Evolutionary conservation across 2,113 vertebrate genomes (phyloP).

Genomic region (Sorex araneus): DNA sequence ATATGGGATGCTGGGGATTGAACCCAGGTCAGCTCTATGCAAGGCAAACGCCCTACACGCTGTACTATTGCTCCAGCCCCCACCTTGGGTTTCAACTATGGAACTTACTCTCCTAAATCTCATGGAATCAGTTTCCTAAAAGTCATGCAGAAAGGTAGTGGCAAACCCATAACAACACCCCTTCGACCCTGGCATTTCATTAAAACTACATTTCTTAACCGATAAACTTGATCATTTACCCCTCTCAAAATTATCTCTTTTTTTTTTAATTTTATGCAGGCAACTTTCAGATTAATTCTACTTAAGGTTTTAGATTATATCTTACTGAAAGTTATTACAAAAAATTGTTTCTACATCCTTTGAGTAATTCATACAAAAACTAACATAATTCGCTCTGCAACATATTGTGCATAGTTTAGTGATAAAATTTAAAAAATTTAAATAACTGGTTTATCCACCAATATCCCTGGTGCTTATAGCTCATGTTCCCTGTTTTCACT

Average conservation of each 20-base stretch:
- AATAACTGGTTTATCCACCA: too few relatives aligned
- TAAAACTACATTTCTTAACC: not conserved
- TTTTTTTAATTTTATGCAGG: not conserved
- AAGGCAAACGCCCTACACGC: too few relatives aligned
- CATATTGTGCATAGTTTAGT: not conserved
- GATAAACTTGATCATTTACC: not conserved
- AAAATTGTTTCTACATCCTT: not conserved
- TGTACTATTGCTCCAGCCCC: too few relatives aligned
- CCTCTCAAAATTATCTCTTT: not conserved
- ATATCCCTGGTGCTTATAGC: not conserved
- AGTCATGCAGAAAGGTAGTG: fast-evolving
- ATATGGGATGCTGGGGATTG: too few relatives aligned
- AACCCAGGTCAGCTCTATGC: too few relatives aligned
- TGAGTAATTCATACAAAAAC: not conserved
- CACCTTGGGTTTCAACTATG: too few relatives aligned
- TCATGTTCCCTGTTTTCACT: not conserved
- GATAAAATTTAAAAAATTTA: not conserved
- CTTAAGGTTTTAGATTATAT: not conserved
- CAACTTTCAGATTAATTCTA: not conserved
- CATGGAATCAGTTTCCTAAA: not conserved
- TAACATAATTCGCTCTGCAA: not conserved
- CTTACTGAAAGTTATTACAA: not conserved
- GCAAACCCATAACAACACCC: not conserved
- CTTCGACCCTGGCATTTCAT: not conserved
- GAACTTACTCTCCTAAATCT: not conserved